Base-by-base conservation (phyloP, 1,140 invertebrate genomes). In the Microplitis demolitor region DNA sequence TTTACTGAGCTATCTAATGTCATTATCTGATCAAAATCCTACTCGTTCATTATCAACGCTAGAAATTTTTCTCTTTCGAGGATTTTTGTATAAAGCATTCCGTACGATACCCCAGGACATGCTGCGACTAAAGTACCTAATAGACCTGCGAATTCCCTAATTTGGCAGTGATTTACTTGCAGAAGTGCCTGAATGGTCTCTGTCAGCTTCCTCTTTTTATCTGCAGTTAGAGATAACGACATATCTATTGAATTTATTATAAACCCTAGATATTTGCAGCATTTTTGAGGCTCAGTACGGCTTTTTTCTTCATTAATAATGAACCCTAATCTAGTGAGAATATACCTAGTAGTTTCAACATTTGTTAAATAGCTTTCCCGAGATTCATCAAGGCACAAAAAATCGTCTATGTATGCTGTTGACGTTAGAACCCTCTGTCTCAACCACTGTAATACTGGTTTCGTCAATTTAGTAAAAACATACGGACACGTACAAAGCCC, bases 231-330 rank as follows among this genome's bases (percentile, higher is more conserved):
- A 16, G 56, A 24, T 60, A 60, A 60, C 9, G 24, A 16, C 14
- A 60, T 24, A n/a, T 33, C 4, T 33, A 1, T 60, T 24, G 56
- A 60, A 24, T 60, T 33, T 6, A 31, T 16, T 35, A 35, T 58
- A 14, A 68, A 58, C 1, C 66, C 66, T 14, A 71, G 24, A 53
- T 16, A 71, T 31, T 50, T 71, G 45, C 69, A 62, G 5, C 8
- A 16, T 50, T 8, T 62, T 13, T 34, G 4, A 3, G 69, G 69
- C 4, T 6, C 60, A 11, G 14, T 61, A 31, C 50, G 39, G 50
- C 60, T 62, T 14, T 71, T 71, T 11, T 71, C 16, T n/a, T 53
- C 2, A 34, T 71, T 71, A 50, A 71, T 53, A 31, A 71, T 51
- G 33, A 71, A 71, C 14, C 69, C 69, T 54, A 54, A 4, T 13